Evolutionary conservation across 2,113 vertebrate genomes (phyloP), one percentile per base, ranked within the genome.

Genomic region (Athene noctua): DNA sequence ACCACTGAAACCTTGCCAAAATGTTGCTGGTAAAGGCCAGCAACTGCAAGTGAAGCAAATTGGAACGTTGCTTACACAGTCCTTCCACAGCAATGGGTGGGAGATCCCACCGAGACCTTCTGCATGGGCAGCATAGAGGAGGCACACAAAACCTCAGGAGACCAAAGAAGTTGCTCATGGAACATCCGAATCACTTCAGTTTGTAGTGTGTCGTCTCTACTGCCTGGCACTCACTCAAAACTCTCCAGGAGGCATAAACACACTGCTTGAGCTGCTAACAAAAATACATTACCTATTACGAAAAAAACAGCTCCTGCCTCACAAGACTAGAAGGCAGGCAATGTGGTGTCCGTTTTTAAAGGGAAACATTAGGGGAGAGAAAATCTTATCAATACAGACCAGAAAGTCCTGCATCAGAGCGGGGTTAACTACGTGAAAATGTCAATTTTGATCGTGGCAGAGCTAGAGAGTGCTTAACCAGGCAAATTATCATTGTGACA

Each of bases 21-120:
- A 90, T 80, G 90, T 32, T 95, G 94, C 83, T 95, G 83, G 95
- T 91, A 96, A 97, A 97, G 93, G 94, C 93, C 97, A 97, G 80
- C 29, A 47, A 78, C 74, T 66, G 67, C 71, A 90, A 90, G 51
- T 19, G 46, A 89, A 94, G 29, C 11, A 18, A 93, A 86, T 9
- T 74, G 63, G 59, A 89, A 89, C 32, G 6, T 4, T 90, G 74
- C 85, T 88, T 86, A 88, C 67, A 65, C 0, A 0, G 58, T 87
- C 38, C 74, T 94, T 86, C 71, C 88, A 81, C 40, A 38, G 47
- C 5, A 5, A 70, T 0, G 9, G 47, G n/a, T 49, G 77, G 77
- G 90, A 95, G 88, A 88, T 72, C 62, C 42, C 57, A 81, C 4
- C 0, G 3, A 93, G 58, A 32, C 32, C 22, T 80, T 67, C 47